Base-by-base conservation (phyloP, 2,797 vertebrate species). In the Ciconia nigra region DNA sequence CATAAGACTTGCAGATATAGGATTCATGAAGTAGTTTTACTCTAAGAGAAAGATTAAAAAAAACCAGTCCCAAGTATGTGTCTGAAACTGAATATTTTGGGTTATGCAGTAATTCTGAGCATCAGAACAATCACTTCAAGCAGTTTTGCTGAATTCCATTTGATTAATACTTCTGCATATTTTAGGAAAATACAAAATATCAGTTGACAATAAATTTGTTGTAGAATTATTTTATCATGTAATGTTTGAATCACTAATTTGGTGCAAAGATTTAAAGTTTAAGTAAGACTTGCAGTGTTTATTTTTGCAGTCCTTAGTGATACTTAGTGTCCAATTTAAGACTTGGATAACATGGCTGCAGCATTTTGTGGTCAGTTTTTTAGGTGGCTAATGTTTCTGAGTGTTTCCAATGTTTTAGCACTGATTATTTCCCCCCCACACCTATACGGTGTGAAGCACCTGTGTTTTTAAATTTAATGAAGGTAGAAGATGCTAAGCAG, bases 401-500 rank as follows among this genome's bases (percentile, higher is more conserved):
- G 8, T 22, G 7, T 61, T 80, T 87, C 16, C 46, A 39, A 0
- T 52, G 3, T 13, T 82, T 59, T 46, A 74, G 35, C 41, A 9
- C 2, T 58, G n/a, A 28, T 83, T 26, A 54, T 72, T 82, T 83
- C 20, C 8, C 11, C 24, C 9, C 1, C 7, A 1, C 4, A 4
- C 6, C 4, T 6, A 22, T 58, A 35, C 0, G 1, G 13, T 51
- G 15, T 26, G 10, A 66, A 59, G 2, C 39, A 49, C 31, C 13
- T 31, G 2, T 20, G 24, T 14, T 49, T 13, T 69, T 74, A 35
- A 58, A 39, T 69, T 46, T 35, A 6, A 33, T 52, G 31, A 41
- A 25, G 5, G 6, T 46, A 54, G 18, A 76, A 86, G 28, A 7
- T 24, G 20, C 24, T 55, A 58, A 83, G 24, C 37, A 79, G 59